Evolutionary conservation across 2,888 invertebrate species (phyloP), one percentile per base, ranked within the genome.

Genomic region (Lycia hirtaria): DNA sequence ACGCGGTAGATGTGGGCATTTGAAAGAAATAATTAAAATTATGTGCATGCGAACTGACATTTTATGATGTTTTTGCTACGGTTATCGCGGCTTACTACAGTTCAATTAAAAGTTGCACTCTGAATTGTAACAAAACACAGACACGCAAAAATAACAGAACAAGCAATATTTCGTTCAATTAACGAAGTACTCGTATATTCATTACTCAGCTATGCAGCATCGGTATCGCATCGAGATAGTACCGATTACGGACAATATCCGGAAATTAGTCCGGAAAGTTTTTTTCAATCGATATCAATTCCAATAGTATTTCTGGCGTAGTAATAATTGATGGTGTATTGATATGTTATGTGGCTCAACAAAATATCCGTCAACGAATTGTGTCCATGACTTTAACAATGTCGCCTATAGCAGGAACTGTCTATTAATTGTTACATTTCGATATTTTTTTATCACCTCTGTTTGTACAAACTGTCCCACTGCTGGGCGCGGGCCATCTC

Each of bases 131-230:
- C 22, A 3, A 12, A 38, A 1, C 3, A 32, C 32, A 32, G 56
- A 58, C 50, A 37, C 33, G 44, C 38, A 41, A 56, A 55, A 62
- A 64, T 56, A 64, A 68, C 60, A 63, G 61, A 69, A 72, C 67
- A 76, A 67, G 64, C 73, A 76, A 81, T 79, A 80, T 81, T 78
- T 75, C 78, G 69, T 80, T 78, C 81, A 81, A 83, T 85, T 82
- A 83, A 73, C 74, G 75, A 69, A 54, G 73, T n/a, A n/a, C n/a
- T n/a, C n/a, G n/a, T 76, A 75, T 76, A 80, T 83, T 79, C 75
- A 80, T 82, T 83, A 83, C 74, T 80, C 84, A 77, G 73, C 70
- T 72, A 72, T 73, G 76, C 69, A 73, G 75, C 68, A 66, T 64
- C 67, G 72, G 67, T 78, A 71, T 73, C 71, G 71, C 71, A 66